Conservation (phyloP, 2,113 vertebrate species). For the Nannospalax galili region DNA sequence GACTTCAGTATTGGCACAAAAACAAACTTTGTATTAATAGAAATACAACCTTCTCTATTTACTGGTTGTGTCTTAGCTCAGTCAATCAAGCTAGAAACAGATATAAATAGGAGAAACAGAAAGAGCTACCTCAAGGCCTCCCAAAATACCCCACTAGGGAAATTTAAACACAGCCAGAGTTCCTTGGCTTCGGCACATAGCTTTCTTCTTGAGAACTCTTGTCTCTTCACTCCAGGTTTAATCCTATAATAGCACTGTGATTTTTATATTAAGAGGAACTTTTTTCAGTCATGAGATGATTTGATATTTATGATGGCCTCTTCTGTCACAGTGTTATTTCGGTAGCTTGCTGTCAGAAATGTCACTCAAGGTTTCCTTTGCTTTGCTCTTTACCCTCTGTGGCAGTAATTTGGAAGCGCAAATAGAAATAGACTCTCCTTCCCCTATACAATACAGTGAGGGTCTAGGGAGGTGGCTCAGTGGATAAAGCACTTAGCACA, state of each 20-base stretch:
- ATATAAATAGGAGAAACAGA: constrained; percentile 38
- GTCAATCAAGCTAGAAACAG: constrained; percentile 55
- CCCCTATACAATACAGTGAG: constrained; percentile 49
- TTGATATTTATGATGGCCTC: constrained; percentile 74
- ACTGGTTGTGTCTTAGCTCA: constrained; percentile 41
- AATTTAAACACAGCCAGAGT: constrained; percentile 62
- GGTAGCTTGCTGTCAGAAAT: constrained; percentile 80
- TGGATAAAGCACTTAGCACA: not conserved
- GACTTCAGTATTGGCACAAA: constrained; percentile 59
- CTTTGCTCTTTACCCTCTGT: constrained; percentile 79
- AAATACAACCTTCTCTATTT: constrained; percentile 68
- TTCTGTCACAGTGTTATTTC: constrained; percentile 84
- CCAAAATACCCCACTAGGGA: constrained; percentile 58
- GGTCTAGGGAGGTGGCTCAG: not conserved
- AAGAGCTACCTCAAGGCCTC: not conserved
- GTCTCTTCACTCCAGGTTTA: constrained; percentile 23
- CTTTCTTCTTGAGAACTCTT: not conserved
- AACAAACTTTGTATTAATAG: constrained; percentile 47
- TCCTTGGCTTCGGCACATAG: not conserved
- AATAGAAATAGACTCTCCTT: constrained; percentile 77
- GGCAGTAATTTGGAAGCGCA: constrained; percentile 67
- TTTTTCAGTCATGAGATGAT: constrained; percentile 65
- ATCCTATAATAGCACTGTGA: constrained; percentile 14
- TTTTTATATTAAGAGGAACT: constrained; percentile 64
- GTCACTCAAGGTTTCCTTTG: constrained; percentile 73